Evolutionary conservation across 2,888 invertebrate species (phyloP), one percentile per base, ranked within the genome.

Genomic region (Pristionchus exspectatus): DNA sequence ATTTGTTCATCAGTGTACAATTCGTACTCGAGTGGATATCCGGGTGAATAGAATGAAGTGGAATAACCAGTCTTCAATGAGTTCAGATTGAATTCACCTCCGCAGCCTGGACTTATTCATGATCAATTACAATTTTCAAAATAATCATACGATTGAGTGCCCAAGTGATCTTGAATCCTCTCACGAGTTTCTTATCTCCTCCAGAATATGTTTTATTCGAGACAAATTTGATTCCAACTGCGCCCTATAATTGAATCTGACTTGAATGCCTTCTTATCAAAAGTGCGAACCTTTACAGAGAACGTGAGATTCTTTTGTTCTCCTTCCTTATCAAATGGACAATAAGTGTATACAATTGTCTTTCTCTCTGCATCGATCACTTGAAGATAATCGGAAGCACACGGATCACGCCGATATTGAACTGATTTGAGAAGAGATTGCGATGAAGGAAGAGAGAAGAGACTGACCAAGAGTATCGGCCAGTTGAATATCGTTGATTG

Each of bases 81-180:
- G 50, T 87, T 81, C 56, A 90, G n/a, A 21, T 7, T 18, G 77
- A 77, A 77, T 44, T 81, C 81, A n/a, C 86, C 90, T 27, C 90
- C 90, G 38, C 90, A 90, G 66, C 50, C 90, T 90, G 81, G 9
- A 90, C 16, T 30, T 14, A 69, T 0, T 90, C 44, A 88, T 69
- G 91, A 27, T 33, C 14, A 72, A 50, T 86, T 21, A n/a, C 63
- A 86, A 59, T 66, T 66, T 27, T 24, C 54, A 18, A 83, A 74
- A 83, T 54, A 83, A 38, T 38, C 90, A 87, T 21, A 94, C 93
- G 91, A 56, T 92, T 91, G 38, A 94, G 85, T 14, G 93, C 93
- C 90, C 94, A 95, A 14, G 93, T 91, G 24, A 94, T n/a, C 85
- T 93, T 92, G 92, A 94, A 95, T 89, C 95, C 95, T 63, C 92